phyloP scores from a whole-genome alignment of 2,888 invertebrate species.

The Ryuthela nishihirai region DNA sequence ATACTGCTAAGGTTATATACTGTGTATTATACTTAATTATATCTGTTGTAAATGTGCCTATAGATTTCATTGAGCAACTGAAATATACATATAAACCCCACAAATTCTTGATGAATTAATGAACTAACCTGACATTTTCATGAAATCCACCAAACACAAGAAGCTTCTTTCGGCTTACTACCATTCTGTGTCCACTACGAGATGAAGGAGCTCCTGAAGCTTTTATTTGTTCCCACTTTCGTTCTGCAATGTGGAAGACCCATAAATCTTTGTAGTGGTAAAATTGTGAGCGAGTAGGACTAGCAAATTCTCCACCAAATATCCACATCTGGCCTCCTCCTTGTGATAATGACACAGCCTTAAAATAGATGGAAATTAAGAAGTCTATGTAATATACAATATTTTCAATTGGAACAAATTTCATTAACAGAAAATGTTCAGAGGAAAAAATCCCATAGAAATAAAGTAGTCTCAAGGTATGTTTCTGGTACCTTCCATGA shows the following conservation, averaged over 20 bases:
- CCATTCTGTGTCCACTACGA: constrained; percentile 86
- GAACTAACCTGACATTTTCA: constrained; percentile 64
- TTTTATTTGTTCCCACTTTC: constrained; percentile 75
- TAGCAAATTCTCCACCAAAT: constrained; percentile 91
- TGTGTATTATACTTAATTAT: no score
- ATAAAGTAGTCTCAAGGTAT: neutral
- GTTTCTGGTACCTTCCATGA: no score
- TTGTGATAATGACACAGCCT: constrained; percentile 67
- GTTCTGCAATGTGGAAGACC: constrained; percentile 70
- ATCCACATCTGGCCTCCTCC: constrained; percentile 71
- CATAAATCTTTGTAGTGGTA: constrained; percentile 90
- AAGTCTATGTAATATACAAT: neutral
- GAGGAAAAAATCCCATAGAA: neutral
- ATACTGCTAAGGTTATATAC: no score
- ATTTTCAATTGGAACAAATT: neutral
- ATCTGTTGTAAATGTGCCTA: no score
- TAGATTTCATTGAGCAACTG: no score
- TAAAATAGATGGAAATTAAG: constrained; percentile 21
- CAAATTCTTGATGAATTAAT: neutral
- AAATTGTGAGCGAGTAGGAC: constrained; percentile 84
- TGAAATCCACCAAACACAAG: constrained; percentile 88
- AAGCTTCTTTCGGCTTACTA: constrained; percentile 68
- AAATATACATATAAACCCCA: neutral
- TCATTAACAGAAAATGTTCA: neutral
- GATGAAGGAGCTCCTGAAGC: constrained; percentile 74